phyloP scores from a whole-genome alignment of 2,113 vertebrate species.

The Oryctolagus cuniculus region mOryCun1.1 NC_091445.1:54000501-54001000 shows the following conservation, averaged over 20 bases:
- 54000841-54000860: background rate
- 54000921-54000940: background rate
- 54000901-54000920: background rate
- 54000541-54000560: background rate
- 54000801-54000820: background rate
- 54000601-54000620: background rate
- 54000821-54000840: background rate
- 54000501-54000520: background rate
- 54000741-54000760: background rate
- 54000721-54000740: background rate
- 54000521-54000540: background rate
- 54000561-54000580: background rate
- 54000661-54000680: background rate
- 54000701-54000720: background rate
- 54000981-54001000: background rate
- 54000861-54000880: background rate
- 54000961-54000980: slow-evolving; percentile 21
- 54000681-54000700: background rate
- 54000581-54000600: background rate
- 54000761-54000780: background rate
- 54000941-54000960: slow-evolving; percentile 45
- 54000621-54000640: background rate
- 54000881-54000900: background rate
- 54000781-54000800: background rate
- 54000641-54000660: background rate